Percentiles rank a stretch among this genome's conserved stretches.
These are phyloP conservation scores for Mycetomoellerius zeteki DNA, from an alignment of 1,140 invertebrate genomes.

Conservation along the genomic window DNA sequence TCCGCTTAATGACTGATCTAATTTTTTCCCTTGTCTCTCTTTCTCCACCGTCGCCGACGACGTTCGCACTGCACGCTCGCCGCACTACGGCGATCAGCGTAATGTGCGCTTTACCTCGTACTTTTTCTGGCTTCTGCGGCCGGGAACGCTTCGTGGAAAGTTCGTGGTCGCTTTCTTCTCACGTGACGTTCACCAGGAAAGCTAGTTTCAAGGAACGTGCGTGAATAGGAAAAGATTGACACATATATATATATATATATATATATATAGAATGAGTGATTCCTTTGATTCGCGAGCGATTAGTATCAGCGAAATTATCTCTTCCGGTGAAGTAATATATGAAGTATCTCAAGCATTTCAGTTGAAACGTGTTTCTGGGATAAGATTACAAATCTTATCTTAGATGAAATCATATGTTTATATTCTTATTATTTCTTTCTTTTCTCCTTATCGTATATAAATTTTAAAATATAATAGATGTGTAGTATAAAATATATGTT, in stretches of 20 bases:
- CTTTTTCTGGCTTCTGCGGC: slow-evolving; percentile 12
- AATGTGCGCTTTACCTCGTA: slow-evolving; percentile 5
- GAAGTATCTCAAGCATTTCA: background rate
- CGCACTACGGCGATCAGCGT: slow-evolving; percentile 2
- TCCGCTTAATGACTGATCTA: slow-evolving; percentile 86
- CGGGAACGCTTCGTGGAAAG: slow-evolving; percentile 54
- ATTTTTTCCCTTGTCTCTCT: slow-evolving; percentile 81
- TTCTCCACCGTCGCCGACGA: slow-evolving; percentile 45
- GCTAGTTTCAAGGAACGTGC: slow-evolving; percentile 14
- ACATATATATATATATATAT: no score
- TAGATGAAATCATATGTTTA: background rate
- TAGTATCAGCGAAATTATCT: slow-evolving; percentile 50
- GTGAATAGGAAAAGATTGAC: background rate
- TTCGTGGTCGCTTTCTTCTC: slow-evolving; percentile 39
- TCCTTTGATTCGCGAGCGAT: slow-evolving; percentile 26
- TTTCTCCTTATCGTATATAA: background rate
- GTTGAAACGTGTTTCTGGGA: background rate
- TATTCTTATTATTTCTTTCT: background rate
- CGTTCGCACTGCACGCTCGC: slow-evolving; percentile 46
- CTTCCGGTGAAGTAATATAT: slow-evolving; percentile 22
- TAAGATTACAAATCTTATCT: slow-evolving; percentile 37
- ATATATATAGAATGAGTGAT: background rate
- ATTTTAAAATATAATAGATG: background rate
- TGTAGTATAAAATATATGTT: background rate
- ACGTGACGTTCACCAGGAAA: slow-evolving; percentile 18